Base-by-base conservation (phyloP, 2,113 vertebrate genomes). In the Struthidea cinerea region DNA sequence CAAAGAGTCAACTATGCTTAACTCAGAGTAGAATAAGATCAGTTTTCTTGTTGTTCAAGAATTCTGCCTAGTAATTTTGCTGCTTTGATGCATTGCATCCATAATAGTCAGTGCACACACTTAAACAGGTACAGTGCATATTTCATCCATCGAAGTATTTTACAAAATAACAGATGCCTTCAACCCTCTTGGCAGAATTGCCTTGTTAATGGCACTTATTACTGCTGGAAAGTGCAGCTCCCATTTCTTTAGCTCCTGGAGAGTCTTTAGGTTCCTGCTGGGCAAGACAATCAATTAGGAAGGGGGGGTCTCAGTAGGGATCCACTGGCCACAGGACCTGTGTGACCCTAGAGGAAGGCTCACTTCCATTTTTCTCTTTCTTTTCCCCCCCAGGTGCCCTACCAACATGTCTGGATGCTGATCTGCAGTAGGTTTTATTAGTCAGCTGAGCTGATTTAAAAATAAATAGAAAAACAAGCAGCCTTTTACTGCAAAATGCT, bases 141-240 rank as follows among this genome's bases (percentile, higher is more conserved):
- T 56, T 75, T 92, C 88, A 92, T 74, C 88, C 68, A 76, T 87
- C 19, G 47, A 85, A 88, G 70, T 79, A 87, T 83, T 96, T 95
- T 84, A 94, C 60, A 88, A 56, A 96, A 92, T 75, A 97, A 91
- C 88, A 94, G 61, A 95, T 87, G 89, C 84, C 47, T 81, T 79
- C 81, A 65, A 63, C 65, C 49, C 65, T 95, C 77, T 96, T 94
- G 75, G 81, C 86, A 95, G 95, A 97, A 75, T 46, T 94, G 83
- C 86, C 71, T 69, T 84, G 95, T 94, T 97, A 97, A 97, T 46
- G 88, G 89, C 73, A 89, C 75, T 84, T 80, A 35, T 39, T 97
- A 76, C 88, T 96, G 86, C 39, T 93, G 73, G 84, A 90, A 94
- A 73, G 74, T 80, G 89, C 80, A 79, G 73, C 75, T 94, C 67